Base-by-base conservation (phyloP, 35 echinoderm and acorn worm species). In the Holothuria glaberrima region DNA sequence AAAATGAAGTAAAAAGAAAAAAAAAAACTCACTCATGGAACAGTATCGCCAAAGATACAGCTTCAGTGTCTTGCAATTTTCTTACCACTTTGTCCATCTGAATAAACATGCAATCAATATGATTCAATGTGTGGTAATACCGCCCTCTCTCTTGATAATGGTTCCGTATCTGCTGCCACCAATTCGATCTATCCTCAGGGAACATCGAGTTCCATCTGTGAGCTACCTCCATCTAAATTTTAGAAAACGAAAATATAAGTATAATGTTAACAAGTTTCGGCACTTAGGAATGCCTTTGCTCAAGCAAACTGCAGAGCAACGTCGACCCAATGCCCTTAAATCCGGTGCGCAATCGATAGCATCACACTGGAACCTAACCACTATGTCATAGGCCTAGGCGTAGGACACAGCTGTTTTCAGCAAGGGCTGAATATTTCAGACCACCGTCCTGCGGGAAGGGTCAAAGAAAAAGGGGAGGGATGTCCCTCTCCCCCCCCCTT, bases 121-220 rank as follows among this genome's bases (percentile, higher is more conserved):
- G 79, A 30, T 83, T 48, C 12, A 76, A 20, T 45, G 72, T 76
- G 72, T 76, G 72, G 41, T 76, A 76, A 45, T 76, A 45, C 24
- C 72, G 25, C 25, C 25, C n/a, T 31, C 36, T 76, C 46, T 76
- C 72, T 45, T 20, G 24, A 33, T 76, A 76, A 31, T 45, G 30
- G 34, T n/a, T 46, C 32, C 20, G 12, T 45, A 76, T 76, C 22
- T 22, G 9, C 35, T 76, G 72, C 17, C 36, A 19, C 72, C 72
- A 76, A 4, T 41, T 33, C 41, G 34, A 20, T 24, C 41, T 76
- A 45, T 44, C 10, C 24, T 25, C 33, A 76, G 72, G 36, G 16
- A 76, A 44, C 72, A 76, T 34, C 36, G 72, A 76, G 21, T 34
- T 9, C 36, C 33, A 45, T 76, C 72, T 76, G 10, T 76, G 10